Base-by-base conservation (phyloP, 2,888 invertebrate genomes). In the Ditylenchus weischeri region DNA sequence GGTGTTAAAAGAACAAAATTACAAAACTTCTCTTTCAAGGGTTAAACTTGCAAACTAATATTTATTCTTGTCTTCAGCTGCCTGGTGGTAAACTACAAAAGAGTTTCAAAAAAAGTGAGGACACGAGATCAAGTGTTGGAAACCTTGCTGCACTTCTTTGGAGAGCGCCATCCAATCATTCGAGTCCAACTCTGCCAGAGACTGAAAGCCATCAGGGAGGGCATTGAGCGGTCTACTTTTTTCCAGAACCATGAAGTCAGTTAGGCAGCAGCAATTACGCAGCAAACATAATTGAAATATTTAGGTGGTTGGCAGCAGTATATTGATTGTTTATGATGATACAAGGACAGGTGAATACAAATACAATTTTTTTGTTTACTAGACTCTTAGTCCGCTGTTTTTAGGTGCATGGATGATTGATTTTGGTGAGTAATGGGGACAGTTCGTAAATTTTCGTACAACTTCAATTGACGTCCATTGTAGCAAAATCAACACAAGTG, bases 361-460 rank as follows among this genome's bases (percentile, higher is more conserved):
- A 6, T 43, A 43, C 3, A 43, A 43, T 43, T 43, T 2, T 2
- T 43, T 43, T 43, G 43, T 15, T 43, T 15, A 43, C 43, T 29
- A 2, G 29, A 4, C 29, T 29, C 29, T 29, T 29, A 29, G 29
- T 8, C 8, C 1, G 43, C 15, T 38, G 60, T 69, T 62, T 79
- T 90, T 90, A 48, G 93, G 93, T 35, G 92, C 90, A 10, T 96
- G 95, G 95, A 87, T 96, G 76, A 96, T 96, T 72, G 96, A 96
- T 84, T 96, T 96, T 83, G 54, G 54, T 54, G 10, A 54, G 54
- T 54, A n/a, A 29, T 2, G 6, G 6, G 21, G 50, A 15, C 51
- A 23, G 13, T 11, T 18, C 10, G 4, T 54, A 11, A 54, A 11
- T 54, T 54, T 54, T 29, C n/a, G 54, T 54, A 11, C 5, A 54